Base-by-base conservation (phyloP, 2,113 vertebrate species). In the Callospermophilus lateralis region DNA sequence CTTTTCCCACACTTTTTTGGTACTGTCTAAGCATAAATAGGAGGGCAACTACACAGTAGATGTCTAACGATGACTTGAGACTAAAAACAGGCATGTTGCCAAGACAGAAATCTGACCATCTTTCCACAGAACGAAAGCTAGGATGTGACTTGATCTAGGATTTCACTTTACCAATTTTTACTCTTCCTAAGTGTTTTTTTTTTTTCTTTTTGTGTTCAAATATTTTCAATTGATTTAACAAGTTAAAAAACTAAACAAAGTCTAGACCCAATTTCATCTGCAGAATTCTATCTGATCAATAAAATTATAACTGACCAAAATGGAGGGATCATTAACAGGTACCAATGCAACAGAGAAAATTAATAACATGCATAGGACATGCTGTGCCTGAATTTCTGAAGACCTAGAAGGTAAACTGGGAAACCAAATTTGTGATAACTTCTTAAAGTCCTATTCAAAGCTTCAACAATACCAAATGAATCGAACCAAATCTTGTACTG, bases 201-300 rank as follows among this genome's bases (percentile, higher is more conserved):
- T 90, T 51, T 20, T 20, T 8, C 20, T 58, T 58, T 58, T 87
- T 72, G 83, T 48, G 7, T 39, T 90, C 24, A 93, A 92, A 34
- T 45, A 79, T 90, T 91, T 93, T 77, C 65, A 58, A 13, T 34
- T 91, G 45, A 80, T 39, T 84, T 91, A 81, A 61, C 8, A 72
- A n/a, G 9, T 91, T 95, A 90, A 81, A 96, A 87, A 55, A 6
- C 55, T 74, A 48, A 93, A 90, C 45, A 85, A 24, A 72, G 30
- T 77, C 79, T 79, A 61, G 53, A 73, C 79, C 45, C 32, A 93
- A 93, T 73, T 77, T 73, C 76, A 45, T 83, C 76, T 96, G 55
- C 22, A 90, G 30, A 96, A 96, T 81, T 89, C 39, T 73, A 32
- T 72, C 24, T 53, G 30, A 93, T 73, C 67, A 73, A 84, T 24